Evolutionary conservation across 1,140 invertebrate species (phyloP).

Genomic region (Drosophila littoralis): DNA sequence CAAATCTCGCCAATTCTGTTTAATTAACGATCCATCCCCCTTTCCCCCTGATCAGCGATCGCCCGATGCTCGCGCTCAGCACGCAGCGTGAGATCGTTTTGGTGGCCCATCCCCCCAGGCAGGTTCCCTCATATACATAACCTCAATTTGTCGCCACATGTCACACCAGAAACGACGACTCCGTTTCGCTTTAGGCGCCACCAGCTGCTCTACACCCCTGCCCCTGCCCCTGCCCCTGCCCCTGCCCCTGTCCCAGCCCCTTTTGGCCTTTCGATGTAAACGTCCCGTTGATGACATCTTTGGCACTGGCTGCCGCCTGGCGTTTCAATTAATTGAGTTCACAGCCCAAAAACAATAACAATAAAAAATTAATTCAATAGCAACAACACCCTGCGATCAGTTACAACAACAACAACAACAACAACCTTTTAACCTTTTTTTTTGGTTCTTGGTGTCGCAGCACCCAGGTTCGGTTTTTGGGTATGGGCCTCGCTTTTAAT

Average conservation of each 20-base stretch:
- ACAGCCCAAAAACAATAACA: conserved; percentile 79
- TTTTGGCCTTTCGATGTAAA: conserved; percentile 31
- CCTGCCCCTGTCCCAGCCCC: no score
- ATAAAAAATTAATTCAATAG: conserved; percentile 80
- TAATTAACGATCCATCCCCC: conserved; percentile 39
- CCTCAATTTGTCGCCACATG: conserved; percentile 78
- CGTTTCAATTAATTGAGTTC: conserved; percentile 80
- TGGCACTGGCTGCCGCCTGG: conserved; percentile 67
- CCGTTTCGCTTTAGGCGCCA: conserved; percentile 65
- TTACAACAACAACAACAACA: conserved; percentile 37
- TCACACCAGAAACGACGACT: conserved; percentile 57
- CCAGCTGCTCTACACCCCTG: conserved; percentile 42
- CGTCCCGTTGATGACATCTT: conserved; percentile 63
- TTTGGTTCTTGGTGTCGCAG: conserved; percentile 42
- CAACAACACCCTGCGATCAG: conserved; percentile 40
- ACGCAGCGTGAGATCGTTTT: conserved; percentile 28
- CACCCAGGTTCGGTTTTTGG: conserved; percentile 43
- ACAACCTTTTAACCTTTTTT: conserved; percentile 82
- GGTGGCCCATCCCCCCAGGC: not conserved
- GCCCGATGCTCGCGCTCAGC: conserved; percentile 9
- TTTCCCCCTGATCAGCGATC: not conserved
- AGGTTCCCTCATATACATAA: conserved; percentile 44
- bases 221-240: not conserved
- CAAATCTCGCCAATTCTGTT: conserved; percentile 34
- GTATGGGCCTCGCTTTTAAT: conserved; percentile 57